These are phyloP conservation scores for Tapirus terrestris DNA, from an alignment of 2,113 vertebrate genomes.

Conservation along the genomic window DNA sequence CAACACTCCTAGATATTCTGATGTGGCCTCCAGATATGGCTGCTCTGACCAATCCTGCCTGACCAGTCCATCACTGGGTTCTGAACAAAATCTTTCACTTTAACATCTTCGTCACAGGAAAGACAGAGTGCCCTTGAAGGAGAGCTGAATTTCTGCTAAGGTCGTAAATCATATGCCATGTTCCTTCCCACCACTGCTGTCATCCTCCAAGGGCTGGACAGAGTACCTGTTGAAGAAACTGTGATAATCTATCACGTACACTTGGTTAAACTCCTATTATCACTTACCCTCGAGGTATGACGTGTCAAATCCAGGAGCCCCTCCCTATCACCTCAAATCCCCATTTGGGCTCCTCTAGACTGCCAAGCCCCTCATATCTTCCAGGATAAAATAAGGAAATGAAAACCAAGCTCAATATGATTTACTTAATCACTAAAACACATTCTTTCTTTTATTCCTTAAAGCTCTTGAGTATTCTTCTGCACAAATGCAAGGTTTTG, in stretches of 20 bases:
- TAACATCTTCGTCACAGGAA: not conserved
- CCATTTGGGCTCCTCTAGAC: not conserved
- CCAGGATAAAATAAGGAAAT: conserved; percentile 3
- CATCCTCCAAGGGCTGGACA: not conserved
- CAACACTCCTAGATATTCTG: not conserved
- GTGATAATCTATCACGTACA: not conserved
- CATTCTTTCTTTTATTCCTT: conserved; percentile 41
- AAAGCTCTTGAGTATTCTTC: not conserved
- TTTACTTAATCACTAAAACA: not conserved
- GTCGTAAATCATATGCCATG: not conserved
- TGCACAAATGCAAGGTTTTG: not conserved
- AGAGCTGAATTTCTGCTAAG: not conserved
- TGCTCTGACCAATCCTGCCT: not conserved
- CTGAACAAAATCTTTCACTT: not conserved
- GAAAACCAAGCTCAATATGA: not conserved
- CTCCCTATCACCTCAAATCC: not conserved
- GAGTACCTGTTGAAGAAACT: not conserved
- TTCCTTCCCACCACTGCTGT: not conserved
- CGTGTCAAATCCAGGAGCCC: not conserved
- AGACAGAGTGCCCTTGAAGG: not conserved
- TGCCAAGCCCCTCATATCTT: not conserved
- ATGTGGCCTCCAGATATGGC: not conserved
- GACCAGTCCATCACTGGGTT: not conserved
- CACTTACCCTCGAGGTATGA: not conserved
- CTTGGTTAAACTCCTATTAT: not conserved